Evolutionary conservation across 2,113 vertebrate species (phyloP), one percentile per base, ranked within the genome.

Genomic region (Psilopsiagon aurifrons): DNA sequence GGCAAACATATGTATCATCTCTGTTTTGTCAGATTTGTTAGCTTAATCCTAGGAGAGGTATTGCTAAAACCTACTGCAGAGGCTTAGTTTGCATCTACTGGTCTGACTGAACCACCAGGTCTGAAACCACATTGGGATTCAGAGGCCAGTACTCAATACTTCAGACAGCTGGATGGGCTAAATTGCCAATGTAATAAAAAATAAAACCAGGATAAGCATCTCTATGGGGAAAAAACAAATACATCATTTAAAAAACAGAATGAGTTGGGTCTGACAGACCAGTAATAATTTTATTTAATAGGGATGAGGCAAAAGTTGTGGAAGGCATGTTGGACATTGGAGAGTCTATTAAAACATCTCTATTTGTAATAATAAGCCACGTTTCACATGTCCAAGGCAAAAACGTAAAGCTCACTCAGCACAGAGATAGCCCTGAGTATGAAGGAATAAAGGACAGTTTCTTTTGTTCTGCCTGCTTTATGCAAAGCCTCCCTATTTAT

Each of bases 71-170:
- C 39, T 62, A 2, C 41, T 59, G 35, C 67, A 39, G 35, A 70
- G 24, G 1, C 0, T 23, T 90, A 46, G 19, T 74, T 86, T 57
- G 70, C 46, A 81, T 49, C 33, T 77, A 1, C 44, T 41, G 43
- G 10, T 55, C 67, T 37, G 31, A n/a, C 0, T 35, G 64, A 91
- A 39, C n/a, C 69, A 35, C 17, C 1, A 4, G 25, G 27, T 52
- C 33, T 41, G 64, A 54, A 35, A 31, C 25, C 0, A 0, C 28
- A 2, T 0, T 54, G 44, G 57, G 54, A 55, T 59, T 62, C 0
- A 0, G 63, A 66, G 60, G 31, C 62, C 70, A 79, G 62, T 0
- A 0, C 13, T 55, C 63, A 37, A 9, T 41, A 22, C 27, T 64
- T 75, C 11, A 20, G 84, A 44, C 33, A 13, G 33, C 24, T n/a